Base-by-base conservation (phyloP, 1,140 invertebrate genomes). In the Eupristina koningsbergeri region DNA sequence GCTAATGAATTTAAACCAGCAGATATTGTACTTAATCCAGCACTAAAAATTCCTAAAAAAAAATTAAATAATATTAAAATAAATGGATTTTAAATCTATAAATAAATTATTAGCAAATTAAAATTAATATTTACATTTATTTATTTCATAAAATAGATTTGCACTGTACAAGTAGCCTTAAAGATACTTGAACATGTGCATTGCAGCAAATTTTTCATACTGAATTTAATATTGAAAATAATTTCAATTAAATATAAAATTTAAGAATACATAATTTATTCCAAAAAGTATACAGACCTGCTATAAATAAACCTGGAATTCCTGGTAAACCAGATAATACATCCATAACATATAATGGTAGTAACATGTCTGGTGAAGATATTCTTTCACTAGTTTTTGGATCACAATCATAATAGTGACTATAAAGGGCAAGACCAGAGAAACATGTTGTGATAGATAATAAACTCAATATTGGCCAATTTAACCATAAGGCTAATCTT, bases 1-100 rank as follows among this genome's bases (percentile, higher is more conserved):
- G 97, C 95, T 34, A 98, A 91, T 19, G 97, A 96, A 91, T 98
- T 98, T 47, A 97, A 92, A 36, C 96, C 94, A 15, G 97, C 97
- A 0, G 97, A 98, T 67, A 98, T 95, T 0, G 97, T 97, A 80
- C 96, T 97, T 1, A 98, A 93, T 0, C 96, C 95, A 2, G 96
- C 97, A 87, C 95, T 96, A 86, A 97, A 97, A 63, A 98, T 95
- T 71, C 96, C 94, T 90, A 79, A 69, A 80, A 36, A 45, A 45
- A 45, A 7, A 11, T 45, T 45, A 5, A 45, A 45, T 11, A 45
- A 45, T 45, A 7, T 45, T 45, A 45, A 45, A 45, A 45, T 45
- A 11, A 5, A 7, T 7, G 11, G 11, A 45, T 45, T 45, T 11
- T 45, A 45, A 45, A 45, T 45, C 75, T 81, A 31, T 36, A 64